Evolutionary conservation across 2,888 invertebrate species (phyloP).

Genomic region (Dolichomitus sp.): DNA sequence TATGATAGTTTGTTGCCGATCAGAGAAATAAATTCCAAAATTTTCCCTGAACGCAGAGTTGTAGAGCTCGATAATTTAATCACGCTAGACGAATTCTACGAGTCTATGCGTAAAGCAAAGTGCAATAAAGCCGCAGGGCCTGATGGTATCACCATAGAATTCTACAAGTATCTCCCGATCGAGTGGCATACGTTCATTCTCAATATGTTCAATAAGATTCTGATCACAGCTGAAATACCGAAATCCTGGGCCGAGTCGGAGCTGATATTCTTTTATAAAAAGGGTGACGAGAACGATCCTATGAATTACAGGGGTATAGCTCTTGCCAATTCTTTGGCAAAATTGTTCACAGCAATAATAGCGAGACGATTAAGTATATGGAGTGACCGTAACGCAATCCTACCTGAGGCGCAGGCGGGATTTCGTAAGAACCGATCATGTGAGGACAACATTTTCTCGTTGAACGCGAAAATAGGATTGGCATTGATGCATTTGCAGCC

Average conservation of each 20-base stretch:
- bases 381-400: conserved; percentile 27
- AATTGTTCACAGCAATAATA: conserved; percentile 64
- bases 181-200: background rate
- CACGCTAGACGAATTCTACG: too few relatives aligned
- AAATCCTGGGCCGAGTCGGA: background rate
- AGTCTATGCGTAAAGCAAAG: background rate
- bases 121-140: background rate
- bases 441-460: too few relatives aligned
- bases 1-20: background rate
- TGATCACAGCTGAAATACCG: background rate
- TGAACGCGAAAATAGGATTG: background rate
- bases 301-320: conserved; percentile 70
- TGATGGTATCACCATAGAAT: background rate
- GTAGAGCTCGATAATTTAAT: too few relatives aligned
- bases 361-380: conserved; percentile 37
- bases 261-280: conserved; percentile 2
- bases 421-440: too few relatives aligned
- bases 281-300: background rate
- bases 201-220: background rate
- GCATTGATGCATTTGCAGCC: conserved; percentile 50
- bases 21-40: too few relatives aligned
- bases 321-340: conserved; percentile 60
- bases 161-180: background rate
- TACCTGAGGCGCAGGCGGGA: conserved; percentile 10
- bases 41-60: too few relatives aligned